A percentile compares a stretch with the other conserved stretches of the same genome.
phyloP scores from a whole-genome alignment of 2,888 invertebrate species.

The Spisula solida region DNA sequence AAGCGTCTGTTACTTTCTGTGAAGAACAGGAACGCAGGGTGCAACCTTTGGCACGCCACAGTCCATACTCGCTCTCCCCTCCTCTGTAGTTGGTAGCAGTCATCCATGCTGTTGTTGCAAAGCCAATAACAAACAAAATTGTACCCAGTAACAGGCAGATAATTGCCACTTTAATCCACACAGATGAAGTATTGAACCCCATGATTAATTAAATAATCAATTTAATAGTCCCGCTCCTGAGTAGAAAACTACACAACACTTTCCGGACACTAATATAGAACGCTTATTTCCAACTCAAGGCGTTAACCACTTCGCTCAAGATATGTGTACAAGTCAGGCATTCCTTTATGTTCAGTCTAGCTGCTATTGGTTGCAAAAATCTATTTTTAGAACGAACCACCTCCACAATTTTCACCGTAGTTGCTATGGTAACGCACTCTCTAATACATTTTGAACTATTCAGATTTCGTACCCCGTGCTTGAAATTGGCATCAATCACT shows the following conservation, averaged over 20 bases:
- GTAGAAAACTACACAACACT: background rate
- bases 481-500: too few species aligned
- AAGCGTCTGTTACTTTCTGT: background rate
- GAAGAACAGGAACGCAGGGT: background rate
- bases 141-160: conserved; percentile 52
- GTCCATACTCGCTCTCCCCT: conserved; percentile 18
- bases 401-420: background rate
- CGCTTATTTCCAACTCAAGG: background rate
- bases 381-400: background rate
- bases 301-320: conserved; percentile 30
- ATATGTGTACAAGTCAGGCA: background rate
- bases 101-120: conserved; percentile 80
- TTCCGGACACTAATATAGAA: background rate
- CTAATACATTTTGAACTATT: too few species aligned
- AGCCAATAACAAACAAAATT: conserved; percentile 78
- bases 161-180: conserved; percentile 66
- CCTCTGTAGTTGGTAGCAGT: background rate
- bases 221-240: background rate
- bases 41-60: conserved; percentile 21
- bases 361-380: background rate
- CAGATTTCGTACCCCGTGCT: too few species aligned
- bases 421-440: conserved; percentile 19
- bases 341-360: conserved; percentile 4
- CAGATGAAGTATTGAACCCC: conserved; percentile 64
- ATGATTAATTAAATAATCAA: conserved; percentile 46